Base-by-base conservation (phyloP, 2,797 vertebrate species). In the Myotis daubentonii region DNA sequence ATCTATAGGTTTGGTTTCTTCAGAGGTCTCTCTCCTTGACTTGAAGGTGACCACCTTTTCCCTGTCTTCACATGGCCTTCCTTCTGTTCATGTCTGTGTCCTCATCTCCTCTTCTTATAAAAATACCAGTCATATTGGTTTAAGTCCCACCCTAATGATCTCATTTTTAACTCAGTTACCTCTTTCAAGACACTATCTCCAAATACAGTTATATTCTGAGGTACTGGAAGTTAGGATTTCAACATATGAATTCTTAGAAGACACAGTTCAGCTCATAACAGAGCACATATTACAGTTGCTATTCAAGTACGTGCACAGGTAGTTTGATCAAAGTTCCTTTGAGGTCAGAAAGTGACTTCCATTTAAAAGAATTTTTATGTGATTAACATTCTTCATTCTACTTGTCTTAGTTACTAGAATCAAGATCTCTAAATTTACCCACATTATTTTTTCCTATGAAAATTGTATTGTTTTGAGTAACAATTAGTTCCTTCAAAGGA, bases 321-420 rank as follows among this genome's bases (percentile, higher is more conserved):
- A 93, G n/a, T 79, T 94, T 79, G 78, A 70, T 92, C 79, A 82
- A 88, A 96, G 60, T 71, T n/a, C 25, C 41, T 36, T 72, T 44
- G 78, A 91, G 41, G 76, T 53, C 19, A 76, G 33, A 93, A 71
- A 68, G 5, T 47, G 33, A 86, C 41, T 95, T 9, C 20, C n/a
- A 74, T 68, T 93, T 92, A 92, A 91, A 47, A 47, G 71, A 55
- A 8, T 72, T 79, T 94, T 62, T 75, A 65, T 41, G 30, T 5
- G 13, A 53, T 74, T 76, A 55, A 3, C 30, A 81, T 74, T 80
- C 20, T 70, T n/a, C 17, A 44, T 83, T 94, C 25, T 55, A 16
- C 25, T 87, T 86, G 13, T 66, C 41, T 80, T 78, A 65, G 38
- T 65, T 33, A 79, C n/a, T 49, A 92, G 66, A 90, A 86, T 17